Conservation (phyloP, 2,888 invertebrate species). For the Andrena camellia region DNA sequence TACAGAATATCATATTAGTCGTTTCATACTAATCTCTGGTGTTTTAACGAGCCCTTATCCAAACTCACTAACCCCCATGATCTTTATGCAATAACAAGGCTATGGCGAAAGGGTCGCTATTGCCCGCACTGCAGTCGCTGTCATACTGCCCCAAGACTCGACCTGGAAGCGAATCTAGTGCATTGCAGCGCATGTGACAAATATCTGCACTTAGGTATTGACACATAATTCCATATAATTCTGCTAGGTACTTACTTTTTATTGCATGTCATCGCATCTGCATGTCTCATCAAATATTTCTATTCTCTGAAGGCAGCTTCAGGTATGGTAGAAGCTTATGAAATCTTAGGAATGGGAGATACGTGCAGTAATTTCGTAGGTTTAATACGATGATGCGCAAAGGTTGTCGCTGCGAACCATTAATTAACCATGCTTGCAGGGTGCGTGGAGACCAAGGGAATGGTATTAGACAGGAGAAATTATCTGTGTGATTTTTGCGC, state of each 20-base stretch:
- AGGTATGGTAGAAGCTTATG: constrained; percentile 26
- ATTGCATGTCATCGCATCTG: constrained; percentile 63
- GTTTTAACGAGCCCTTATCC: constrained; percentile 48
- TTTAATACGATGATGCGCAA: background rate
- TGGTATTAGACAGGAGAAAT: constrained; percentile 81
- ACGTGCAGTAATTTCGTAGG: background rate
- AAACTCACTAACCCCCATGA: constrained; percentile 78
- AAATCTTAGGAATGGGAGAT: background rate
- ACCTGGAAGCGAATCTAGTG: constrained; percentile 87
- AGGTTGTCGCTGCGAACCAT: background rate
- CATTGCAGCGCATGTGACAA: constrained; percentile 86
- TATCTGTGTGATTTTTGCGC: constrained; percentile 83
- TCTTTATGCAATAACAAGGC: constrained; percentile 85
- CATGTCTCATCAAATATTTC: constrained; percentile 53
- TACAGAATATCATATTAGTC: constrained; percentile 30
- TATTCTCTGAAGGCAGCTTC: constrained; percentile 15
- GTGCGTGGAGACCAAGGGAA: constrained; percentile 83
- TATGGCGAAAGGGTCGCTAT: constrained; percentile 91
- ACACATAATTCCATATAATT: constrained; percentile 78
- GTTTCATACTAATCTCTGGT: constrained; percentile 36
- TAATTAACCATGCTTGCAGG: constrained; percentile 67
- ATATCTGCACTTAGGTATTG: constrained; percentile 86
- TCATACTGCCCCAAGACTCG: constrained; percentile 89
- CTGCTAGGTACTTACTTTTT: constrained; percentile 64
- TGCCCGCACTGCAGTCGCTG: constrained; percentile 91